Base-by-base conservation (phyloP, 2,888 invertebrate species). In the Fabriciana adippe region DNA sequence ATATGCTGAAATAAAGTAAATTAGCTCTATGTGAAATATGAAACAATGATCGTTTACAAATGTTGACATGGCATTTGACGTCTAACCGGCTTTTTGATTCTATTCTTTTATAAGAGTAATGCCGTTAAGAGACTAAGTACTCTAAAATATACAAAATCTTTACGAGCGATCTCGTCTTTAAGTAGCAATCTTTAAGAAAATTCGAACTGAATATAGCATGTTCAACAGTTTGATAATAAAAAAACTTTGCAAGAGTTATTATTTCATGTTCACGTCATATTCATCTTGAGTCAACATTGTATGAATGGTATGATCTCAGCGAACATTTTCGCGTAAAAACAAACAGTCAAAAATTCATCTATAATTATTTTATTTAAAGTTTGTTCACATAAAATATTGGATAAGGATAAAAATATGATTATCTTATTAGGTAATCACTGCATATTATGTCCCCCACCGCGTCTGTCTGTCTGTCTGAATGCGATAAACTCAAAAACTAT, bases 1-100 rank as follows among this genome's bases (percentile, higher is more conserved):
- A 64, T 66, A 68, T 66, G 63, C 59, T 60, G 60, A 54, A 64
- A 61, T 66, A 35, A 69, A 62, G 71, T 71, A 68, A 71, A 69
- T 68, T 71, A 64, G 66, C 71, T 51, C 55, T 26, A 50, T 59
- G 45, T 60, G 51, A 48, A 60, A 66, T 66, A 51, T 64, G 59
- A 68, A 64, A 64, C 48, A 54, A 59, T 51, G 55, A 66, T 68
- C 64, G 21, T 57, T 54, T 35, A 16, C 11, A 59, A 41, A 21
- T 31, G 21, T 35, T 6, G 50, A 51, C 51, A 64, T 18, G 6
- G 56, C 45, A 47, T 55, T 48, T 55, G 55, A 64, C 48, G 8
- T 8, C 35, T 8, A 2, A 35, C 8, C 35, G 8, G 2, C 6
- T 1, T 35, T 35, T 8, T 35, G 6, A 35, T 8, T 35, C 2